Percentiles rank a stretch among this genome's conserved stretches.
Conservation (phyloP, 2,113 vertebrate species). For the Tychaedon coryphoeus region DNA sequence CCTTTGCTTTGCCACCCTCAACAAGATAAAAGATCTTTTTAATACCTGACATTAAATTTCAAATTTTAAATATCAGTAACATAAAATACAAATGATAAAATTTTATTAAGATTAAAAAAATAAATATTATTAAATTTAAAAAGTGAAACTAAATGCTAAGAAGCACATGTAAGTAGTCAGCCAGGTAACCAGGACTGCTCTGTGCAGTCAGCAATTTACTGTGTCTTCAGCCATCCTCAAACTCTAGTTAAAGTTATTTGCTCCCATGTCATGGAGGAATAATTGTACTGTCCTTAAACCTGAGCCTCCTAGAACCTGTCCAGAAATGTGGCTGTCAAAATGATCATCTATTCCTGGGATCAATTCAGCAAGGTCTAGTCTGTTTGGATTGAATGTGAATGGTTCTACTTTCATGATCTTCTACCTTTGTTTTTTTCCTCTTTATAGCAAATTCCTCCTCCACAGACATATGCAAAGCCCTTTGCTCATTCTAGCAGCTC, state of each 20-base stretch:
- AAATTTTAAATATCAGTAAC: background rate
- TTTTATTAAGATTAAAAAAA: background rate
- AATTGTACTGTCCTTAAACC: background rate
- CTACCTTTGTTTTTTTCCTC: background rate
- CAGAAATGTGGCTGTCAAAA: background rate
- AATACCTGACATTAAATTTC: background rate
- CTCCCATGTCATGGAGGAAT: background rate
- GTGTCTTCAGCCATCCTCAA: background rate
- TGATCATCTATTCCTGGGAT: background rate
- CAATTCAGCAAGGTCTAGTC: background rate
- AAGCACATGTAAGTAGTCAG: background rate
- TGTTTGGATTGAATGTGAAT: background rate
- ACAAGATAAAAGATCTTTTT: background rate
- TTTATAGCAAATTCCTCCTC: background rate
- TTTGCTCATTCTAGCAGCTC: background rate
- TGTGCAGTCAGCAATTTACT: background rate
- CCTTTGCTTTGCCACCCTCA: background rate
- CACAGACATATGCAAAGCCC: background rate
- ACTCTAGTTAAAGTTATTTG: background rate
- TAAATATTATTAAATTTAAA: background rate
- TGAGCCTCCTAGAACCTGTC: background rate
- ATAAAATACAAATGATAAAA: background rate
- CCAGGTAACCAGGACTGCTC: background rate
- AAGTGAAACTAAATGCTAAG: background rate
- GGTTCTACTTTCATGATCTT: background rate